Percentiles rank a stretch among this genome's conserved stretches.
Conservation (phyloP, 2,113 vertebrate species). For the Nematolebias whitei region DNA sequence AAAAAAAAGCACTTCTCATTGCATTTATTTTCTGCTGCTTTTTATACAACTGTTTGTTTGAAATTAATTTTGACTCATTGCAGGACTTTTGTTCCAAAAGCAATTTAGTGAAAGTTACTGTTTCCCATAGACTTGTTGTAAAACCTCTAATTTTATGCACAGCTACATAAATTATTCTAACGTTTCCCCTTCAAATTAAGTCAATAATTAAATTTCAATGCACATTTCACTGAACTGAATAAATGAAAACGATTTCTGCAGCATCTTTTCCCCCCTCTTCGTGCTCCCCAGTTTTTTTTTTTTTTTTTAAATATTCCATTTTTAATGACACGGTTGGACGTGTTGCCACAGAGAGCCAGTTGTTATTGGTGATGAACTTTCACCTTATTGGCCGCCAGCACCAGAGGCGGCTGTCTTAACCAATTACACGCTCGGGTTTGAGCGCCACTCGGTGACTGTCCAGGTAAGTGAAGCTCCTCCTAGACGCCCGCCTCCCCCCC, state of each 20-base stretch:
- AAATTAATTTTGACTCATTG: not conserved
- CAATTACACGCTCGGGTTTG: slow-evolving; percentile 79
- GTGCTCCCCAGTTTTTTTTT: not conserved
- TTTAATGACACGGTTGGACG: slow-evolving; percentile 66
- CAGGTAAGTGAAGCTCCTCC: slow-evolving; percentile 75
- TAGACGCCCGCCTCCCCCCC: slow-evolving; percentile 38
- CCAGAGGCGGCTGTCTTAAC: slow-evolving; percentile 79
- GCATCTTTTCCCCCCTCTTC: slow-evolving; percentile 26
- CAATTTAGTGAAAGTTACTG: too few species aligned
- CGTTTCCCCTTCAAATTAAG: slow-evolving; percentile 44
- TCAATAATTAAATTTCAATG: slow-evolving; percentile 61
- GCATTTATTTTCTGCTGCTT: not conserved
- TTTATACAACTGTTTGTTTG: not conserved
- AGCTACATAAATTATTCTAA: slow-evolving; percentile 32
- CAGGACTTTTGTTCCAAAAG: too few species aligned
- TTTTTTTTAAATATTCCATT: slow-evolving; percentile 57
- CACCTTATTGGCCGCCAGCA: slow-evolving; percentile 74
- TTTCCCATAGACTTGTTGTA: too few species aligned
- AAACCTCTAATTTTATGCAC: not conserved
- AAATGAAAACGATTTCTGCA: slow-evolving; percentile 60
- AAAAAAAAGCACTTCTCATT: not conserved
- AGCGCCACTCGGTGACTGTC: slow-evolving; percentile 72
- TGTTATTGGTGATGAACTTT: slow-evolving; percentile 77
- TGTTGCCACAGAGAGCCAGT: slow-evolving; percentile 62
- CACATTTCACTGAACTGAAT: slow-evolving; percentile 64